Evolutionary conservation across 2,113 vertebrate genomes (phyloP), one percentile per base, ranked within the genome.

Genomic region (Crocuta crocuta): DNA sequence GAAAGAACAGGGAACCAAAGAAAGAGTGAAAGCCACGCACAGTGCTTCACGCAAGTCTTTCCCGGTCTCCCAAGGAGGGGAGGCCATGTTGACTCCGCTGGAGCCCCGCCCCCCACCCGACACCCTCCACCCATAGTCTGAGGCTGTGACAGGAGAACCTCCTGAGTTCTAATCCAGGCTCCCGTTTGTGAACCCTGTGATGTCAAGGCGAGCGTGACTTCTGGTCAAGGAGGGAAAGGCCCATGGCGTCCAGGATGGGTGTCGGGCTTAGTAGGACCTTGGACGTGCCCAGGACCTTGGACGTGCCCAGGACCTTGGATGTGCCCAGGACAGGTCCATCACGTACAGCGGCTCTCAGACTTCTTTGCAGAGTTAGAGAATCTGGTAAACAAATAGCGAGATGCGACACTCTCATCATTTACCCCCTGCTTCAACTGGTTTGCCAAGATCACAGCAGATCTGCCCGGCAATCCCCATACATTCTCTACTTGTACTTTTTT

Each of bases 351-450:
- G 61, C 19, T 31, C 16, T 97, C 98, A 86, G 96, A 86, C 89
- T 95, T 97, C 97, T 50, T 96, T 10, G 55, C 84, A 79, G 82
- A 93, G 68, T 82, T 61, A 93, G 97, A 87, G 79, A 88, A 86
- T 92, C 55, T 1, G 6, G 91, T 89, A 97, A 97, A 95, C 87
- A 97, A 97, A 98, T 78, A 98, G 86, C 92, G 95, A 13, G 61
- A 65, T 95, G 94, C 97, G 85, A 82, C 73, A n/a, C 82, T 78
- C 81, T 91, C 96, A 93, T 91, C 96, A 93, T 96, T 98, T 92
- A 74, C 97, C 97, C 87, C 81, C 96, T 97, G 91, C 96, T 89
- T 97, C 93, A 94, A 97, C 93, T 98, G 97, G 98, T 98, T 98
- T 96, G 97, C 95, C 96, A 97, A 97, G 95, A 97, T 45, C 96